phyloP scores from a whole-genome alignment of 2,888 invertebrate genomes.

The Ectemnius lituratus region DNA sequence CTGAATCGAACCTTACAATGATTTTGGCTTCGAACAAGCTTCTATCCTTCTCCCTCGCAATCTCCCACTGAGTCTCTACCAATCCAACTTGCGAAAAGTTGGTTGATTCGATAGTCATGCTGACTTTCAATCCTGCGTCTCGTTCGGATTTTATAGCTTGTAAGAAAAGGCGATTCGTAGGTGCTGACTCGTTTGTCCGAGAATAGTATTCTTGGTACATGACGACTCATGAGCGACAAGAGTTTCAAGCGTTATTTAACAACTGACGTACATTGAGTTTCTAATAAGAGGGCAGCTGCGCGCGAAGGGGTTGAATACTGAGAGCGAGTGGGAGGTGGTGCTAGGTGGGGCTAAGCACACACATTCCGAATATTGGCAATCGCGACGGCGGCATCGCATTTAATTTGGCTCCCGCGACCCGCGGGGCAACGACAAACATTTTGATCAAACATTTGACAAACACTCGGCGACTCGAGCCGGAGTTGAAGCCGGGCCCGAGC shows the following conservation, averaged over 20 bases:
- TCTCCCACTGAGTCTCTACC: neutral
- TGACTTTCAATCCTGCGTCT: slow-evolving; percentile 28
- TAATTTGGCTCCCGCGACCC: slow-evolving; percentile 67
- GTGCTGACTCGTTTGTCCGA: slow-evolving; percentile 5
- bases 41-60: slow-evolving; percentile 4
- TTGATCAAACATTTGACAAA: slow-evolving; percentile 76
- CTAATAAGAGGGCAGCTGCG: neutral
- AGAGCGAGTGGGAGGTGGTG: slow-evolving; percentile 37
- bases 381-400: slow-evolving; percentile 65
- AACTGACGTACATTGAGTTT: no score
- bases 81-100: slow-evolving; percentile 24
- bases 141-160: slow-evolving; percentile 16
- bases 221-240: no score
- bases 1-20: slow-evolving; percentile 34
- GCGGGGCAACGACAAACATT: slow-evolving; percentile 73
- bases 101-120: slow-evolving; percentile 42
- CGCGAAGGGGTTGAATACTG: slow-evolving; percentile 12
- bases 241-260: no score
- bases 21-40: slow-evolving; percentile 39
- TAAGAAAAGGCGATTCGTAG: slow-evolving; percentile 4
- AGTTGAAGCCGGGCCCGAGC: slow-evolving; percentile 23
- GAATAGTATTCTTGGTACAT: neutral
- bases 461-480: slow-evolving; percentile 66
- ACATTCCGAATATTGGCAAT: slow-evolving; percentile 65
- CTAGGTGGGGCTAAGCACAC: slow-evolving; percentile 32